phyloP scores from a whole-genome alignment of 2,888 invertebrate genomes.

The Caenorhabditis panamensis region DNA sequence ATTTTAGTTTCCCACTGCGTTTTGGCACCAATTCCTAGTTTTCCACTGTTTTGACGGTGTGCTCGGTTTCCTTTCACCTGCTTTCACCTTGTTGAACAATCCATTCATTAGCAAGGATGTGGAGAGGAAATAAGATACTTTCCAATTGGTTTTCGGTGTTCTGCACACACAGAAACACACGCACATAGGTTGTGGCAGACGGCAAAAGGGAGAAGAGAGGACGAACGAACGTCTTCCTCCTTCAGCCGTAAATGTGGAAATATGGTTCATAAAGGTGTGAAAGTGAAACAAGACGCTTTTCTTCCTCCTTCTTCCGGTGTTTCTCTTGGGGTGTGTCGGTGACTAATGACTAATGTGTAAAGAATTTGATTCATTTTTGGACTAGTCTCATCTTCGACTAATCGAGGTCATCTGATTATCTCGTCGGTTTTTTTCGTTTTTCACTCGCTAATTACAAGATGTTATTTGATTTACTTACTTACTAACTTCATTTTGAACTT shows the following conservation, averaged over 20 bases:
- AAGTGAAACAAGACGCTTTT: slow-evolving; percentile 6
- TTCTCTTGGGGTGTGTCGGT: slow-evolving; percentile 28
- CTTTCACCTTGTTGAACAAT: slow-evolving; percentile 18
- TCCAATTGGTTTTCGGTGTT: slow-evolving; percentile 13
- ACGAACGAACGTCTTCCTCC: slow-evolving; percentile 16
- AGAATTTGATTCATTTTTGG: slow-evolving; percentile 40
- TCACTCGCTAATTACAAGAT: slow-evolving; percentile 11
- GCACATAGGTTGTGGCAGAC: slow-evolving; percentile 10
- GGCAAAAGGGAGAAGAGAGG: neutral
- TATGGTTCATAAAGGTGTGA: slow-evolving; percentile 49
- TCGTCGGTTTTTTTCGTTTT: neutral
- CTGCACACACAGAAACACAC: slow-evolving; percentile 38
- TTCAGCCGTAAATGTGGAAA: slow-evolving; percentile 36
- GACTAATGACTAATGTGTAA: slow-evolving; percentile 41
- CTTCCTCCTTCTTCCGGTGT: neutral
- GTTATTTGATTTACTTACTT: neutral
- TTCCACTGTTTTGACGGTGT: neutral
- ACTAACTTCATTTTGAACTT: neutral
- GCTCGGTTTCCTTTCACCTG: neutral
- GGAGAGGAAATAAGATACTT: slow-evolving; percentile 34
- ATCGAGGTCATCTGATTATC: slow-evolving; percentile 50
- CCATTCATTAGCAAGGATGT: slow-evolving; percentile 22
- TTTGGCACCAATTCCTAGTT: no score
- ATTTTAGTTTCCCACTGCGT: neutral
- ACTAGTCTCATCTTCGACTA: slow-evolving; percentile 12